Conservation (phyloP, 2,888 invertebrate genomes). For the Trachelus troglodyta region DNA sequence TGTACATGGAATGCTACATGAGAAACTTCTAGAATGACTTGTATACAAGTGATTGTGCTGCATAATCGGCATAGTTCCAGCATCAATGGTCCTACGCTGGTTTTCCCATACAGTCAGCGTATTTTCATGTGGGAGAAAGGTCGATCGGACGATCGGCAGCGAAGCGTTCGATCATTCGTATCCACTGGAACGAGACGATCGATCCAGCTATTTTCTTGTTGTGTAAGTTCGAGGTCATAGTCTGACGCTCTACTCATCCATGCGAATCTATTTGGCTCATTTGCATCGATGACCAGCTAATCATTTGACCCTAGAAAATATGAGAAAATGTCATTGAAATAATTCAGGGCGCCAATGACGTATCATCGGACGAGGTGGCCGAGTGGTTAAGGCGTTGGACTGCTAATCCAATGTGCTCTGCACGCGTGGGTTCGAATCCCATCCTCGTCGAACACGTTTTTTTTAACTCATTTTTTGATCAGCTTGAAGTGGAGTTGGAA, state of each 20-base stretch:
- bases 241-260: conserved; percentile 6
- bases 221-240: conserved; percentile 41
- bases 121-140: neutral
- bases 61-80: neutral
- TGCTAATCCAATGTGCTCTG: conserved; percentile 68
- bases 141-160: neutral
- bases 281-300: neutral
- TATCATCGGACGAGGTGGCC: conserved; percentile 61
- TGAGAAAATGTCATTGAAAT: neutral
- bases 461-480: conserved; percentile 12
- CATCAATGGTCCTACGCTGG: neutral
- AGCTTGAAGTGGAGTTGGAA: neutral
- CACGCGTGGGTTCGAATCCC: conserved; percentile 64
- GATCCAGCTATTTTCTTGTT: conserved; percentile 22
- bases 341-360: neutral
- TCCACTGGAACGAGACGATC: conserved; percentile 35
- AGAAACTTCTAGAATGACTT: neutral
- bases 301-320: neutral
- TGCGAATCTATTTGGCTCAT: conserved; percentile 1
- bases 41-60: neutral
- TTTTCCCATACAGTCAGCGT: neutral
- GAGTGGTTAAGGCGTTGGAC: conserved; percentile 68
- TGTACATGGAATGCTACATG: neutral
- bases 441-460: conserved; percentile 34
- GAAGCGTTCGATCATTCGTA: conserved; percentile 31